Conservation (phyloP, 2,113 vertebrate genomes). For the Prunella himalayana region DNA sequence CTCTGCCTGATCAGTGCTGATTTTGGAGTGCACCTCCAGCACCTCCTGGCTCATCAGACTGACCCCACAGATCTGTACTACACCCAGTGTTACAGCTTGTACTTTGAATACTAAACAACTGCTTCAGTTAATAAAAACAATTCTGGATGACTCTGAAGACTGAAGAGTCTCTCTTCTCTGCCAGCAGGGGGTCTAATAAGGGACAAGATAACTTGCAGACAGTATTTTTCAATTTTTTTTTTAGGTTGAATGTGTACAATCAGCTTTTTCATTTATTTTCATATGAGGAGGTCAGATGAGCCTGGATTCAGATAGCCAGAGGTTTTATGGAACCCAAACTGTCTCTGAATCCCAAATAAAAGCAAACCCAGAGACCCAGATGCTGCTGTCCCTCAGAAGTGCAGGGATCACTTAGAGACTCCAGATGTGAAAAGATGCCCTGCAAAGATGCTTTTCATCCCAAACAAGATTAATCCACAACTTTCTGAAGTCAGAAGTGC, state of each 20-base stretch:
- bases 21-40: neutral
- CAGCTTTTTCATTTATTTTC: neutral
- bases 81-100: rapidly evolving
- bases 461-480: neutral
- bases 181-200: neutral
- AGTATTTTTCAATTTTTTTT: neutral
- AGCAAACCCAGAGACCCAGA: neutral
- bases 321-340: neutral
- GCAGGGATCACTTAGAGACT: neutral
- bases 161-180: neutral
- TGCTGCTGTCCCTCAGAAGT: neutral
- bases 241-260: neutral
- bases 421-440: neutral
- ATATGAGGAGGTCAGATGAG: neutral
- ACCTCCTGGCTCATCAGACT: too few relatives aligned
- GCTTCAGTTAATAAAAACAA: neutral
- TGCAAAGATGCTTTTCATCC: neutral
- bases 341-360: neutral
- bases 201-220: neutral
- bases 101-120: neutral
- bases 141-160: neutral
- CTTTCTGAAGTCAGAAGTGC: neutral
- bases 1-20: neutral
- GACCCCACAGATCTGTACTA: neutral
- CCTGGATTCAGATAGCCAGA: neutral